These are phyloP conservation scores for Ectobius pallidus DNA, from an alignment of 2,888 invertebrate genomes.

Conservation along the genomic window DNA sequence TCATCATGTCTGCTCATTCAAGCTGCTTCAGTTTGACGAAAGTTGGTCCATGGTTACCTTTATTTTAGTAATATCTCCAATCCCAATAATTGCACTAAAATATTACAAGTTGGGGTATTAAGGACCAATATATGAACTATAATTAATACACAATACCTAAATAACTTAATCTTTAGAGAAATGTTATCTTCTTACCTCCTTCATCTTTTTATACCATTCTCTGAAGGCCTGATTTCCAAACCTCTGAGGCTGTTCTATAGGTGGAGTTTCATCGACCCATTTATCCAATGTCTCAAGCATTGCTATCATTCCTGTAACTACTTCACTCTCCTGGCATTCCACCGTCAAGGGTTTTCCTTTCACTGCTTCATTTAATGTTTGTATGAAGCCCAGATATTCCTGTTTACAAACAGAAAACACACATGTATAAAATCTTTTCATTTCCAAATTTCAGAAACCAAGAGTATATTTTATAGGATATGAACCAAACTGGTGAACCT, in stretches of 20 bases:
- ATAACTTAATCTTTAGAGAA: no score
- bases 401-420: constrained; percentile 51
- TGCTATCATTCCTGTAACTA: constrained; percentile 64
- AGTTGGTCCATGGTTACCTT: no score
- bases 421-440: neutral
- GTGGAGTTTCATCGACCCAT: constrained; percentile 83
- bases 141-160: no score
- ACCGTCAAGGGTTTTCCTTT: constrained; percentile 75
- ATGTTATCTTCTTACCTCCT: constrained; percentile 56
- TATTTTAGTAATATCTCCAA: no score
- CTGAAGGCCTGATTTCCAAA: constrained; percentile 96
- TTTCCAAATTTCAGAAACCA: no score
- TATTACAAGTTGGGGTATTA: no score
- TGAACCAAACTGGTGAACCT: no score
- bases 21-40: no score
- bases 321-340: constrained; percentile 66
- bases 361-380: constrained; percentile 84
- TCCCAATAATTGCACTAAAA: no score
- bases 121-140: no score
- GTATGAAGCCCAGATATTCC: constrained; percentile 87
- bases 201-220: constrained; percentile 77
- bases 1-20: no score
- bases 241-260: constrained; percentile 90
- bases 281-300: constrained; percentile 74
- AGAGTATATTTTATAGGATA: no score